Percentiles rank a stretch among this genome's conserved stretches.
Conservation (phyloP, 92 coral and sea anemone genomes). For the Actinostola sp. region DNA sequence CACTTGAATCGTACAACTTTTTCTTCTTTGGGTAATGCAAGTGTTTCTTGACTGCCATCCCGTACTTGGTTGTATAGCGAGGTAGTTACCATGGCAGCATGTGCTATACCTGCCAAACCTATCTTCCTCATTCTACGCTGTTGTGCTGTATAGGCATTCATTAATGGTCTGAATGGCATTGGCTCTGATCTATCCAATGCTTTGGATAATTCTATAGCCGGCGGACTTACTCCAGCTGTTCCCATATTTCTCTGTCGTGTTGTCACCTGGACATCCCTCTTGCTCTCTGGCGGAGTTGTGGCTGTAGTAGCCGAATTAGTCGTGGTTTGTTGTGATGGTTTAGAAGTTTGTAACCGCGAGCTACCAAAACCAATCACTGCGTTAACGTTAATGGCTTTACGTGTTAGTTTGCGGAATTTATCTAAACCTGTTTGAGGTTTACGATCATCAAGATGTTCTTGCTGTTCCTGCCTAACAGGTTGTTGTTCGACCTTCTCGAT, state of each 20-base stretch:
- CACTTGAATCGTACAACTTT: background rate
- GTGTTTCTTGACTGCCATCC: background rate
- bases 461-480: background rate
- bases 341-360: background rate
- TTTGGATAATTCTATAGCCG: background rate
- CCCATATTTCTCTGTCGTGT: conserved; percentile 17
- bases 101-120: conserved; percentile 11
- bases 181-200: background rate
- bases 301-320: too few species aligned
- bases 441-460: conserved; percentile 2
- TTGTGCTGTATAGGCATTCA: conserved; percentile 27
- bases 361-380: conserved; percentile 25
- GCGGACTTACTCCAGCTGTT: conserved; percentile 7
- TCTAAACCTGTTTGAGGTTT: conserved; percentile 12
- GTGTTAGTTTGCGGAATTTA: conserved; percentile 54
- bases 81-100: conserved; percentile 1
- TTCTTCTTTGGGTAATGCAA: background rate
- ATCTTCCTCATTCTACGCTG: conserved; percentile 26
- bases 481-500: conserved; percentile 14
- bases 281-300: background rate
- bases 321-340: background rate
- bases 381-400: conserved; percentile 62
- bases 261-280: background rate
- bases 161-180: conserved; percentile 3
- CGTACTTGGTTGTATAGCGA: background rate